Conservation (phyloP, 2,888 invertebrate genomes). For the Horisme vitalbata region DNA sequence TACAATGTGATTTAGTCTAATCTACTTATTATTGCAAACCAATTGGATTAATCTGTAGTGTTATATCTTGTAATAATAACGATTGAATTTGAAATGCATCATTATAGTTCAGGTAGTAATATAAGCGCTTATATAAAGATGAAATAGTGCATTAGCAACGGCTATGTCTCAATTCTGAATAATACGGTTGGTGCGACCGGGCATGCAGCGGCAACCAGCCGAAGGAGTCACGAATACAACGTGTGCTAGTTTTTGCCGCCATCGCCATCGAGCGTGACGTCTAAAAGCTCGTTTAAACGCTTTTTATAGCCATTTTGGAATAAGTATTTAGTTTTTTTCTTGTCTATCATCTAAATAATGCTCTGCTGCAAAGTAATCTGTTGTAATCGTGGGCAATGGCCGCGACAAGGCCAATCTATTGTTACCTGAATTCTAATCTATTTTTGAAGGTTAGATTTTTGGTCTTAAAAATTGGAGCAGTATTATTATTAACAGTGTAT, state of each 20-base stretch:
- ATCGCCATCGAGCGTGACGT: conserved; percentile 68
- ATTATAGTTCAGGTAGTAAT: conserved; percentile 4
- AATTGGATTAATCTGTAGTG: too few species aligned
- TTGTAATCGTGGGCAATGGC: conserved; percentile 59
- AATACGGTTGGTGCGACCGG: conserved; percentile 23
- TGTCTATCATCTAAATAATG: conserved; percentile 62
- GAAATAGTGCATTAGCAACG: conserved; percentile 29
- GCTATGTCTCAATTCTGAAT: conserved; percentile 34
- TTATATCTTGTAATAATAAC: too few species aligned
- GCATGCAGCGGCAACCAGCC: conserved; percentile 32
- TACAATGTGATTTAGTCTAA: too few species aligned
- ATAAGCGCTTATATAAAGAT: conserved; percentile 18
- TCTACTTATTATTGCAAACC: too few species aligned
- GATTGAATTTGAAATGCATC: too few species aligned
- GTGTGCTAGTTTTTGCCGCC: conserved; percentile 66
- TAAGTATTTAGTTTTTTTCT: conserved; percentile 58
- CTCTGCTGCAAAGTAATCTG: conserved; percentile 60
- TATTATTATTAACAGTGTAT: too few species aligned
- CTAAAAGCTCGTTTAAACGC: conserved; percentile 77
- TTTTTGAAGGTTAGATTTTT: conserved; percentile 23
- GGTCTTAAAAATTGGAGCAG: neutral
- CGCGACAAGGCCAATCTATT: conserved; percentile 60
- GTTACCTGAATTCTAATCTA: conserved; percentile 44
- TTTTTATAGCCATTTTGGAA: conserved; percentile 66
- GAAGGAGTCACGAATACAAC: conserved; percentile 57